A percentile compares a stretch with the other conserved stretches of the same genome.
phyloP scores from a whole-genome alignment of 1,140 invertebrate genomes.

The Euura saliciscinereae region DNA sequence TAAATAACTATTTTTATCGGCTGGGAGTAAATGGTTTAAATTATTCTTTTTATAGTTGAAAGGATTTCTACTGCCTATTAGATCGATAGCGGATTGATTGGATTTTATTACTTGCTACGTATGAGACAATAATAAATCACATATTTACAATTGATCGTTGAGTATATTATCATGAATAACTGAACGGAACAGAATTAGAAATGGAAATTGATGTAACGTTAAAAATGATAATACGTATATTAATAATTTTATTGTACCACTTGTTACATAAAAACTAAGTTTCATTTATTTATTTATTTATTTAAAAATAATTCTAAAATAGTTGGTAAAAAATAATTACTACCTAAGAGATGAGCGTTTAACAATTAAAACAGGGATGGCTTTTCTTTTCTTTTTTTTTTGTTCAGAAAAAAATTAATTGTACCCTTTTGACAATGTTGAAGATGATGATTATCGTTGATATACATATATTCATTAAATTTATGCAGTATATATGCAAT shows the following conservation, averaged over 20 bases:
- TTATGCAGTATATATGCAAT: not conserved
- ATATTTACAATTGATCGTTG: too few species aligned
- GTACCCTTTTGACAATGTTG: not conserved
- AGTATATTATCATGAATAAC: not conserved
- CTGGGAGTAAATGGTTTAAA: not conserved
- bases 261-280: not conserved
- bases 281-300: too few species aligned
- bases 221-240: not conserved
- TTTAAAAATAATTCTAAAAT: not conserved
- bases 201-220: not conserved
- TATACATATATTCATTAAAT: not conserved
- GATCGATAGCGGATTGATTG: not conserved
- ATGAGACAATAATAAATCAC: too few species aligned
- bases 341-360: not conserved
- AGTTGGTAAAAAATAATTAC: conserved; percentile 4
- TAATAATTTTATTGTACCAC: conserved; percentile 2
- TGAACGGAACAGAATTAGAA: not conserved
- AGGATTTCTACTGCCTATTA: too few species aligned
- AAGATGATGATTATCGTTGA: not conserved
- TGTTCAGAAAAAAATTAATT: not conserved
- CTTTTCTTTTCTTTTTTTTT: not conserved
- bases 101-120: not conserved
- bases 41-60: not conserved
- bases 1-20: not conserved
- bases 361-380: not conserved